Evolutionary conservation across 1,140 invertebrate species (phyloP).

Genomic region (Liolophura sinensis): DNA sequence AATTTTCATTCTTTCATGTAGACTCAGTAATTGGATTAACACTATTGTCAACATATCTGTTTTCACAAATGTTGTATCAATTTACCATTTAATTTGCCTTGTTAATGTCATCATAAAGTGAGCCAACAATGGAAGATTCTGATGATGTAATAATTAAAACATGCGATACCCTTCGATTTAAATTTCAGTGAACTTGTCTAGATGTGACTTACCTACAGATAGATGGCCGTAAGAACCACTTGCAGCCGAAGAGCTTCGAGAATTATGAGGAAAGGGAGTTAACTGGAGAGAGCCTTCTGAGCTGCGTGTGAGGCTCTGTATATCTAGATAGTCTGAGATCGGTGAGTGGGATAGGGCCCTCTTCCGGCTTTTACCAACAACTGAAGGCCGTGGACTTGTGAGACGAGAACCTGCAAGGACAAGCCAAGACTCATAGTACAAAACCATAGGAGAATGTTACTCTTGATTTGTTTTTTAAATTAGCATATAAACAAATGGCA

Average conservation of each 20-base stretch:
- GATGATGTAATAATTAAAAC: background rate
- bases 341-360: slow-evolving; percentile 91
- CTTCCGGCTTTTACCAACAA: slow-evolving; percentile 68
- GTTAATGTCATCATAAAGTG: too few species aligned
- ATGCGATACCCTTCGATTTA: background rate
- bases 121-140: too few species aligned
- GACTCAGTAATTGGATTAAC: too few species aligned
- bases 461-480: too few species aligned
- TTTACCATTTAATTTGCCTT: too few species aligned
- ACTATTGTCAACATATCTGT: too few species aligned
- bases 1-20: too few species aligned
- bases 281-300: slow-evolving; percentile 87
- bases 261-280: slow-evolving; percentile 72
- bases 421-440: background rate
- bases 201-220: slow-evolving; percentile 79
- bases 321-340: slow-evolving; percentile 86
- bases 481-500: too few species aligned
- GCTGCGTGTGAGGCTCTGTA: slow-evolving; percentile 93
- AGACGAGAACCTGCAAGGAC: slow-evolving; percentile 70
- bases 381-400: slow-evolving; percentile 57
- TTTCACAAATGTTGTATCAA: too few species aligned
- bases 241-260: slow-evolving; percentile 78
- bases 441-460: too few species aligned
- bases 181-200: background rate
- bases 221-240: slow-evolving; percentile 95